A percentile compares a stretch with the other conserved stretches of the same genome.
These are phyloP conservation scores for Ictalurus punctatus DNA, from an alignment of 2,113 vertebrate species.

Conservation along the genomic window DNA sequence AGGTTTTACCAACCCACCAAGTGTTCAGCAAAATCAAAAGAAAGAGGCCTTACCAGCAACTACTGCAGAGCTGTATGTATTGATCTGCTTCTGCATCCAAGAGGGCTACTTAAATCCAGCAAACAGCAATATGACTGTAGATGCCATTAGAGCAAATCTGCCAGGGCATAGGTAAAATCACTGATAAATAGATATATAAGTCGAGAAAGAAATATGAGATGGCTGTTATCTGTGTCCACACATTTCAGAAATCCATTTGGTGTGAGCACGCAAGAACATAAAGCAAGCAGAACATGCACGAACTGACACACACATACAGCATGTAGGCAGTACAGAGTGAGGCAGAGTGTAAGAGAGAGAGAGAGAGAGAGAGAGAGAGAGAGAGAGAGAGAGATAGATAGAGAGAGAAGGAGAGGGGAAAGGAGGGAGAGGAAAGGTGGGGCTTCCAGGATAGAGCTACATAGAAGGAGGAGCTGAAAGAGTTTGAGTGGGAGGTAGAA, in stretches of 20 bases:
- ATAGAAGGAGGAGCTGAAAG: conserved; percentile 69
- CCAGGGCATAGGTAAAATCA: conserved; percentile 9
- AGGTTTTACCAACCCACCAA: not conserved
- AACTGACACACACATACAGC: conserved; percentile 63
- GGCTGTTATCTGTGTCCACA: conserved; percentile 66
- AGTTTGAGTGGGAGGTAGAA: conserved; percentile 9
- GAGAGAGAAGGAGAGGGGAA: conserved; percentile 46
- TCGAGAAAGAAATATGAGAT: conserved; percentile 2
- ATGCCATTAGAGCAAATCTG: conserved; percentile 60
- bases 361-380: conserved; percentile 56
- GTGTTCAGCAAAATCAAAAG: conserved; percentile 44
- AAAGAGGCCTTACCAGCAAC: conserved; percentile 54
- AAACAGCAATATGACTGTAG: conserved; percentile 56
- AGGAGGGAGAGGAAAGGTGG: conserved; percentile 34
- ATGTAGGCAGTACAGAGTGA: conserved; percentile 52
- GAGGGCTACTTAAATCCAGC: conserved; percentile 72
- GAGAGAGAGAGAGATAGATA: conserved; percentile 57
- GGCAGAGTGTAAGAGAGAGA: conserved; percentile 56
- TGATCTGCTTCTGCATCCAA: conserved; percentile 67
- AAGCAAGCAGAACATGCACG: conserved; percentile 56
- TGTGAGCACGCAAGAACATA: conserved; percentile 58
- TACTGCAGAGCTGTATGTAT: conserved; percentile 58
- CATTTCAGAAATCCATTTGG: conserved; percentile 63
- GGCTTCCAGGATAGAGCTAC: conserved; percentile 58
- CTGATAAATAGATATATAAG: conserved; percentile 23